These are phyloP conservation scores for Leptinotarsa lineolata DNA, from an alignment of 1,140 invertebrate species.

Conservation along the genomic window DNA sequence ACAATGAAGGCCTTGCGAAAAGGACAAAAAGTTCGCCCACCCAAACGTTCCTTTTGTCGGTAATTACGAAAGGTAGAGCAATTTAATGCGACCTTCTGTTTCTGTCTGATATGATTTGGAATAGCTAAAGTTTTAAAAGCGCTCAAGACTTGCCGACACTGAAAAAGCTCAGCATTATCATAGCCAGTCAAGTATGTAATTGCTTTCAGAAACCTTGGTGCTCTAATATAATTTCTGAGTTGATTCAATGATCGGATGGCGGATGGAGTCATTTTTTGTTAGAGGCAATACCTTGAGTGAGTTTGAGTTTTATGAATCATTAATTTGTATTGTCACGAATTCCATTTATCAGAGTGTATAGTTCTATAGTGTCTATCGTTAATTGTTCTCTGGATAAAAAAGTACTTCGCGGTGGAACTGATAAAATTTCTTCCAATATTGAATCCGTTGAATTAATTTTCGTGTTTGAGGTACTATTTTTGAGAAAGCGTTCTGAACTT, in stretches of 20 bases:
- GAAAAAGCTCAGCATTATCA: constrained; percentile 15
- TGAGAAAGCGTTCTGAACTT: too few species aligned
- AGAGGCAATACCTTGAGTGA: too few species aligned
- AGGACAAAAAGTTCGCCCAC: neutral
- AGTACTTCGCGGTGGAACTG: too few species aligned
- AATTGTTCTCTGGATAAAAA: too few species aligned
- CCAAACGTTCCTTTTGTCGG: neutral
- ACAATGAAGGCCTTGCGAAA: too few species aligned
- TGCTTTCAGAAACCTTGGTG: neutral
- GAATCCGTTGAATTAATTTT: too few species aligned
- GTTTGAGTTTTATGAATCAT: too few species aligned
- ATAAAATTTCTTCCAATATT: too few species aligned
- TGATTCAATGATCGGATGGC: neutral
- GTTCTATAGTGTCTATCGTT: too few species aligned
- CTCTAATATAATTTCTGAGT: constrained; percentile 1
- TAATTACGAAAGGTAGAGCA: constrained; percentile 12
- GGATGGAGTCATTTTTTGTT: neutral
- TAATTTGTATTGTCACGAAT: too few species aligned
- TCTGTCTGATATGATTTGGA: constrained; percentile 10
- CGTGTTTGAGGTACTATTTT: too few species aligned
- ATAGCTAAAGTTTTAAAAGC: neutral
- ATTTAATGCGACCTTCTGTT: constrained; percentile 12
- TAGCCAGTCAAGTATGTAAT: constrained; percentile 16
- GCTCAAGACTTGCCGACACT: constrained; percentile 10
- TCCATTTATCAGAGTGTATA: too few species aligned